phyloP scores from a whole-genome alignment of 2,113 vertebrate genomes.

The Dasyprocta punctata region DNA sequence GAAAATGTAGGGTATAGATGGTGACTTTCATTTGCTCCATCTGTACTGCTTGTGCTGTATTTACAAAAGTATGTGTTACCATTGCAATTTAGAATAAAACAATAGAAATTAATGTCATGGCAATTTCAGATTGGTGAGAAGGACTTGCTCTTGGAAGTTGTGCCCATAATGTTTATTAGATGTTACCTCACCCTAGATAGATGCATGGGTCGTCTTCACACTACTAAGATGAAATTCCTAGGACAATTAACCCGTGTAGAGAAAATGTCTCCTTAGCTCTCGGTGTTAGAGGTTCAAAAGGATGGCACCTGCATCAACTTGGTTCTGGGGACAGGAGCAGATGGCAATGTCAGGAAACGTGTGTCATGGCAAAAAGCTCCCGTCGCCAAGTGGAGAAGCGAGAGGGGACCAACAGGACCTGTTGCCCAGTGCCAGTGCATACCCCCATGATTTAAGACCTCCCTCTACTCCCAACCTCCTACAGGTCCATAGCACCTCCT shows the following conservation, averaged over 20 bases:
- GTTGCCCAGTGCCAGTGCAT: too few relatives aligned
- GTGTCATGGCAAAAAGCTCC: neutral
- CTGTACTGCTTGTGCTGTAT: neutral
- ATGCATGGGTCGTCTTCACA: neutral
- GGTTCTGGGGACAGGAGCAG: neutral
- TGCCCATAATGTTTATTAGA: neutral
- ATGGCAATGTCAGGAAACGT: neutral
- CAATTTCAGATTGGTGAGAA: neutral
- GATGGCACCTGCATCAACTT: neutral
- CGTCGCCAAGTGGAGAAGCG: neutral
- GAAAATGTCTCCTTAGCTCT: neutral
- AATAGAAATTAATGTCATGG: too few relatives aligned
- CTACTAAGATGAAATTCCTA: neutral
- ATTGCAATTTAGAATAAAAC: neutral
- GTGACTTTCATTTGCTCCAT: neutral
- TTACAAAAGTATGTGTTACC: neutral
- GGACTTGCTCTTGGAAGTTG: neutral
- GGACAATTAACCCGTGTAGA: neutral
- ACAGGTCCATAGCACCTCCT: neutral
- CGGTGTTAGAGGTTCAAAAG: neutral
- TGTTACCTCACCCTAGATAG: neutral
- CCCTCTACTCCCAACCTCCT: neutral
- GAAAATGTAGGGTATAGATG: accelerated
- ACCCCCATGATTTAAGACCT: neutral
- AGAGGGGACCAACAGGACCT: neutral